Conservation (phyloP, 2,888 invertebrate genomes). For the Eupsilia transversa region DNA sequence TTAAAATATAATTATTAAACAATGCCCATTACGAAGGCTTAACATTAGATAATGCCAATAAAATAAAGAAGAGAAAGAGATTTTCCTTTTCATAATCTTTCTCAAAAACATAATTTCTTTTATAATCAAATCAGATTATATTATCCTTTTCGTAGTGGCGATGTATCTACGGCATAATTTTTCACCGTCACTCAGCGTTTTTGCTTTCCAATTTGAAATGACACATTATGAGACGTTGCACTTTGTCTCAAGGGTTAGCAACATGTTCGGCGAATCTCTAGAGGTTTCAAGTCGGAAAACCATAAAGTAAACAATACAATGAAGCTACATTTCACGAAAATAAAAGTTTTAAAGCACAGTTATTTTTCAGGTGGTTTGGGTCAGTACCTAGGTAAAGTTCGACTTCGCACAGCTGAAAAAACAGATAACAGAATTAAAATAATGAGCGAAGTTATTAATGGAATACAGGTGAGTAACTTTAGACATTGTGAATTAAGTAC, state of each 20-base stretch:
- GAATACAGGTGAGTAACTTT: constrained; percentile 94
- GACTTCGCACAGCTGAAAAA: constrained; percentile 94
- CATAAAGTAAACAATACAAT: not conserved
- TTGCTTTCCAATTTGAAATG: not conserved
- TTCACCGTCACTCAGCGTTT: not conserved
- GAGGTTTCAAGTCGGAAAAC: not conserved
- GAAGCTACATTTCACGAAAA: not conserved
- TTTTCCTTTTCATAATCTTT: not conserved
- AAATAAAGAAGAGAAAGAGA: not conserved
- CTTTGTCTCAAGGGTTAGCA: not conserved
- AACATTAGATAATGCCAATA: not conserved
- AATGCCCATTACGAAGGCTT: not conserved
- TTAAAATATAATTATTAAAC: constrained; percentile 13
- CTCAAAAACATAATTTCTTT: not conserved
- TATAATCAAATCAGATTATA: not conserved
- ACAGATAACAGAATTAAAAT: constrained; percentile 97
- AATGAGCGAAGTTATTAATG: constrained; percentile 98
- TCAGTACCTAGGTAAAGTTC: constrained; percentile 89
- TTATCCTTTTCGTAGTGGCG: not conserved
- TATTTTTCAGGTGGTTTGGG: constrained; percentile 88
- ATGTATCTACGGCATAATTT: not conserved
- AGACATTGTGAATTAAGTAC: not conserved
- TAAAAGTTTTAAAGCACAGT: constrained; percentile 28
- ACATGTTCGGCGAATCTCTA: not conserved
- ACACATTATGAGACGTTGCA: not conserved